Percentiles rank a stretch among this genome's conserved stretches.
These are phyloP conservation scores for Pluvianellus socialis DNA, from an alignment of 2,113 vertebrate genomes.

Conservation along the genomic window DNA sequence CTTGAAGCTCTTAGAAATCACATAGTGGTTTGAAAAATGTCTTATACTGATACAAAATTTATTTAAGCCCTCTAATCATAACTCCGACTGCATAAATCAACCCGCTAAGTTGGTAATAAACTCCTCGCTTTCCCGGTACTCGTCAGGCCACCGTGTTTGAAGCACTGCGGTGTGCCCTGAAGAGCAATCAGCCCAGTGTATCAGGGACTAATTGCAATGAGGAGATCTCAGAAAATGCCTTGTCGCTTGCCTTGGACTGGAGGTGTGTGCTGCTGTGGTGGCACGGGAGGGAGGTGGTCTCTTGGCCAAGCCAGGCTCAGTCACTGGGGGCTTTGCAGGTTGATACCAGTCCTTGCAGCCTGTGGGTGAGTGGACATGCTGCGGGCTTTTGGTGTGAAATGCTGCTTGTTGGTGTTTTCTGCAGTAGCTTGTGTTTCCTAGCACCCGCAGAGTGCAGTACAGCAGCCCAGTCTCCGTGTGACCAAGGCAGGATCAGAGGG, in stretches of 20 bases:
- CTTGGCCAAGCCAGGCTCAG: neutral
- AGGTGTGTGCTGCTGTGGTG: neutral
- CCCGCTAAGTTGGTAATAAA: slow-evolving; percentile 36
- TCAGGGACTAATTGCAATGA: neutral
- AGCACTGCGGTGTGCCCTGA: slow-evolving; percentile 12
- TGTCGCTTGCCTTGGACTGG: neutral
- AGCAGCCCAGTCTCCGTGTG: neutral
- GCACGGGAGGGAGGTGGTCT: neutral
- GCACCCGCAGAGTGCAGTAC: neutral
- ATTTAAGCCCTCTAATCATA: slow-evolving; percentile 46
- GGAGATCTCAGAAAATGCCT: neutral
- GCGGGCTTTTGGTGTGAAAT: neutral
- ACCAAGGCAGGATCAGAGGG: neutral
- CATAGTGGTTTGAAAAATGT: neutral
- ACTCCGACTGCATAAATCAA: slow-evolving; percentile 36
- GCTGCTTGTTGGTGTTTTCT: neutral
- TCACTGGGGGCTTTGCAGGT: neutral
- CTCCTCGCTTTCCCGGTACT: neutral
- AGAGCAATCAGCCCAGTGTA: slow-evolving; percentile 15
- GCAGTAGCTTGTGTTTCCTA: neutral
- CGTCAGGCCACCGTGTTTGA: neutral
- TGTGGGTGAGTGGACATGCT: neutral
- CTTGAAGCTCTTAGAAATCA: neutral
- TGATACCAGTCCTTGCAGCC: neutral
- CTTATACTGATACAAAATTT: neutral